Percentiles rank a stretch among this genome's conserved stretches.
Evolutionary conservation across 2,113 vertebrate genomes (phyloP).

Genomic region (Ivindomyrus marchei): DNA sequence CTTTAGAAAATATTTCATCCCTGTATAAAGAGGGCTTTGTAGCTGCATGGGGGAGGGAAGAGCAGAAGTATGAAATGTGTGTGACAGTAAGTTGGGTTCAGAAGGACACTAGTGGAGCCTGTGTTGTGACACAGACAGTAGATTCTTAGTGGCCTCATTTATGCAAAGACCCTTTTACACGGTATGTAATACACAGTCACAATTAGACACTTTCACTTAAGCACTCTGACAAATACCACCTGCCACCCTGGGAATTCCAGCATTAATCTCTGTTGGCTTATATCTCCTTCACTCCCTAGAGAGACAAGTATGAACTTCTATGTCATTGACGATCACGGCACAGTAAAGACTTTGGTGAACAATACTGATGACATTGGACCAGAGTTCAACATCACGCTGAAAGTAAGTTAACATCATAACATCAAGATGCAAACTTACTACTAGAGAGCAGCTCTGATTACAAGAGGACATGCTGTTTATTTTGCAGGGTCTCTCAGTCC

Average conservation of each 20-base stretch:
- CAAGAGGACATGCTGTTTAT: not conserved
- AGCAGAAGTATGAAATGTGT: not conserved
- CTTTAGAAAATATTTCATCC: not conserved
- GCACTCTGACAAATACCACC: not conserved
- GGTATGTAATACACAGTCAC: not conserved
- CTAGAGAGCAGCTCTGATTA: not conserved
- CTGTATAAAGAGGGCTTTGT: not conserved
- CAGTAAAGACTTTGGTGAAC: conserved; percentile 57
- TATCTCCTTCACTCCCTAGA: conserved; percentile 52
- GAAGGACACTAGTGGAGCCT: not conserved
- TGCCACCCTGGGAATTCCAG: not conserved
- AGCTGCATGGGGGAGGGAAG: not conserved
- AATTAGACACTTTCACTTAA: not conserved
- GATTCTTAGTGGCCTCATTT: not conserved
- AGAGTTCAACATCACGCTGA: conserved; percentile 76
- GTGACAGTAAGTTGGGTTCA: not conserved
- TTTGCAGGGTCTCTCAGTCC: not conserved
- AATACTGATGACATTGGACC: conserved; percentile 78
- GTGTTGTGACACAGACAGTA: not conserved
- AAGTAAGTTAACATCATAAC: conserved; percentile 54
- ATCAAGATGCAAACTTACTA: not conserved
- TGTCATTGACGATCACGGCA: conserved; percentile 60
- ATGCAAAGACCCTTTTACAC: not conserved
- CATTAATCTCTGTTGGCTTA: not conserved
- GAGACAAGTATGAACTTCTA: conserved; percentile 75